Evolutionary conservation across 1,140 invertebrate genomes (phyloP).

Genomic region (Conopomorpha cramerella): DNA sequence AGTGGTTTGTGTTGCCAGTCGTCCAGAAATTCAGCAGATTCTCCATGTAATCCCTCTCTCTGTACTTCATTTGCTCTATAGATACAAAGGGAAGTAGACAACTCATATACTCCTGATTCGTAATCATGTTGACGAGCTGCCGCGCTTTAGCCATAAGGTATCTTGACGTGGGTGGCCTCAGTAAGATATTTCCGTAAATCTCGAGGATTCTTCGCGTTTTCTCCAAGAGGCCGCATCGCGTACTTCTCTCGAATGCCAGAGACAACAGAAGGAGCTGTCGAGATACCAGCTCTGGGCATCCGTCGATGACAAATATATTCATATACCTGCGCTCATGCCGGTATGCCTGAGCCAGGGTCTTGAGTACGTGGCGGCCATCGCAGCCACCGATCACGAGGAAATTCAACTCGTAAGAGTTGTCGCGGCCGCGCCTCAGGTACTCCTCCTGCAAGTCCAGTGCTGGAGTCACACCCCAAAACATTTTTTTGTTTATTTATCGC

Average conservation of each 20-base stretch:
- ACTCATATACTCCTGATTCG: slow-evolving; percentile 67
- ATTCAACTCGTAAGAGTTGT: slow-evolving; percentile 59
- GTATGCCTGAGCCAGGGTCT: slow-evolving; percentile 72
- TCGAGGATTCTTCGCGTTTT: slow-evolving; percentile 79
- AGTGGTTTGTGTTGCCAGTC: slow-evolving; percentile 62
- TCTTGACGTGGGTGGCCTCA: slow-evolving; percentile 75
- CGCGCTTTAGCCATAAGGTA: slow-evolving; percentile 71
- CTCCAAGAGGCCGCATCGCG: slow-evolving; percentile 69
- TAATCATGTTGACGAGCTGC: slow-evolving; percentile 69
- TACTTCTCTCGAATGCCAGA: slow-evolving; percentile 68
- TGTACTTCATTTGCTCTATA: slow-evolving; percentile 72
- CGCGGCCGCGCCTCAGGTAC: slow-evolving; percentile 48
- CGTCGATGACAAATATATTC: slow-evolving; percentile 74
- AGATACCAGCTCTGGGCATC: slow-evolving; percentile 74
- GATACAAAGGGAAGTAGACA: slow-evolving; percentile 67
- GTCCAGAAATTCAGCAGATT: slow-evolving; percentile 80
- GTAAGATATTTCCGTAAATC: slow-evolving; percentile 76
- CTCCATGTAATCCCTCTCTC: slow-evolving; percentile 81
- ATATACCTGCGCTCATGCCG: slow-evolving; percentile 59
- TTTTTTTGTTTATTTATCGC: slow-evolving; percentile 21
- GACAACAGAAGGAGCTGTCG: slow-evolving; percentile 75
- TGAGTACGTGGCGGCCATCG: slow-evolving; percentile 73
- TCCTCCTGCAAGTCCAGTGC: slow-evolving; percentile 72
- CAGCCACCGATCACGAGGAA: slow-evolving; percentile 72
- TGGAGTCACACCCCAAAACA: slow-evolving; percentile 80